Evolutionary conservation across 1,140 invertebrate genomes (phyloP).

Genomic region (Formica exsecta): DNA sequence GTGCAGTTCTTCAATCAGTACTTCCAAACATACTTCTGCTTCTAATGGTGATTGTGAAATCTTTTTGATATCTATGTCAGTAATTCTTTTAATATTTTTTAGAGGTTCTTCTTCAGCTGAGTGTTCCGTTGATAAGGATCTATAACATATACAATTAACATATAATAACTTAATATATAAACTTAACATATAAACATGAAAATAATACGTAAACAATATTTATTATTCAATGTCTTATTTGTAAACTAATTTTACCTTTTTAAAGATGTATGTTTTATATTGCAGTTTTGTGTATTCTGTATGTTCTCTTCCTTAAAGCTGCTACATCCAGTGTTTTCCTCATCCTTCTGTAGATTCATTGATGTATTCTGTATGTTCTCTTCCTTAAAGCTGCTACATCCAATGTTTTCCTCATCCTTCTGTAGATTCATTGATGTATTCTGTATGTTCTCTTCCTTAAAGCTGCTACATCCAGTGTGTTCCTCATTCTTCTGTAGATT

Average conservation of each 20-base stretch:
- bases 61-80: background rate
- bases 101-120: background rate
- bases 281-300: background rate
- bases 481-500: too few species aligned
- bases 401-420: too few species aligned
- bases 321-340: too few species aligned
- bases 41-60: background rate
- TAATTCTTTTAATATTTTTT: background rate
- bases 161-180: background rate
- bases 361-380: too few species aligned
- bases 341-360: too few species aligned
- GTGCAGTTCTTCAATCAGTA: background rate
- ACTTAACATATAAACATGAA: background rate
- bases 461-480: too few species aligned
- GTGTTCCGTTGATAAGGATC: constrained; percentile 3
- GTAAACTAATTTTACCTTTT: background rate
- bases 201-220: background rate
- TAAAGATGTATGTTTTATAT: background rate
- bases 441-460: too few species aligned
- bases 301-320: background rate
- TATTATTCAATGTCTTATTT: background rate
- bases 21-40: background rate
- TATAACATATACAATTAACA: background rate
- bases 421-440: too few species aligned
- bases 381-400: too few species aligned